Percentiles rank a stretch among this genome's conserved stretches.
These are phyloP conservation scores for Neolamprologus variostigma DNA, from an alignment of 2,113 vertebrate species.

Conservation along the genomic window DNA sequence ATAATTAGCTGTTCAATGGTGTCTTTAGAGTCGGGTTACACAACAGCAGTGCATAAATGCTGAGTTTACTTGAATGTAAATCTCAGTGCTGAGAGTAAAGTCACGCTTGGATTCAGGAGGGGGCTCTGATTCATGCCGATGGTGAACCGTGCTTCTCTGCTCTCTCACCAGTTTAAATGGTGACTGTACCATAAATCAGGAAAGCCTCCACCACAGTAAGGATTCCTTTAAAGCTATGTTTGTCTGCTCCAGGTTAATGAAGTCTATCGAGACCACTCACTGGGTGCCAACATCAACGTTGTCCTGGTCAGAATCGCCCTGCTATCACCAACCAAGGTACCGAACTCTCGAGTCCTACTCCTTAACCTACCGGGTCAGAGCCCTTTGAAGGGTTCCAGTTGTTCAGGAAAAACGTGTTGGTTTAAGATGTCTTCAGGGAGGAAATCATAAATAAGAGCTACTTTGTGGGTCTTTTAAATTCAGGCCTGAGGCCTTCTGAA, in stretches of 20 bases:
- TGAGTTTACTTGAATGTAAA: neutral
- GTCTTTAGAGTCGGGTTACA: rapidly evolving
- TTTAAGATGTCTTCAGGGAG: rapidly evolving
- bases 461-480: neutral
- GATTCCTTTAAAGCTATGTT: neutral
- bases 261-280: conserved; percentile 90
- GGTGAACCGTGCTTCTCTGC: rapidly evolving
- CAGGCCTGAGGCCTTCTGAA: rapidly evolving
- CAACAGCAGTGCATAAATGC: neutral
- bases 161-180: neutral
- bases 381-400: neutral
- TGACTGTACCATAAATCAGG: neutral
- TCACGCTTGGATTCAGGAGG: neutral
- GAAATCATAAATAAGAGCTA: neutral
- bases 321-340: conserved; percentile 82
- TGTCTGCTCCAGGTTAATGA: conserved; percentile 83
- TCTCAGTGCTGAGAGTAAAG: neutral
- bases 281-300: conserved; percentile 90
- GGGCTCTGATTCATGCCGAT: neutral
- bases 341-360: neutral
- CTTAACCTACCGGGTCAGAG: neutral
- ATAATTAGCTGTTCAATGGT: neutral
- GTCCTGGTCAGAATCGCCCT: conserved; percentile 87
- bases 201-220: neutral
- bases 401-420: neutral